These are phyloP conservation scores for Tolypeutes matacus DNA, from an alignment of 2,797 vertebrate species.

Conservation along the genomic window DNA sequence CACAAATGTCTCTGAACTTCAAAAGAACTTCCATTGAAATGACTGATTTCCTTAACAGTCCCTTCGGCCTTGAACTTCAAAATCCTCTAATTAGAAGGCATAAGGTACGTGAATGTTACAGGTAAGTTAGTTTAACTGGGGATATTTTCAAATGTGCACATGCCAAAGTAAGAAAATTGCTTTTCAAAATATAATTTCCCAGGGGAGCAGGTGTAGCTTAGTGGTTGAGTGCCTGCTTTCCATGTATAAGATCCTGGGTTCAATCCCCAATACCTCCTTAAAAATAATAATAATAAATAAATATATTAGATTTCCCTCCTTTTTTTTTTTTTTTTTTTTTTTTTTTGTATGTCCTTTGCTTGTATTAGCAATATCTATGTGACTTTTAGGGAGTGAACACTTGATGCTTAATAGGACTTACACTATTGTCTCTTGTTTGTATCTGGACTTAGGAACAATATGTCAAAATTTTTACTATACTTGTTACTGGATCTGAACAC, in stretches of 20 bases:
- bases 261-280: no score
- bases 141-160: not conserved
- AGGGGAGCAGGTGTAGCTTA: no score
- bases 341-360: not conserved
- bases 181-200: not conserved
- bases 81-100: not conserved
- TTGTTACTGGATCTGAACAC: not conserved
- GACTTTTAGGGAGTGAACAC: not conserved
- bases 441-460: not conserved
- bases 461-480: not conserved
- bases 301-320: no score
- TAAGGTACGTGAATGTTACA: no score
- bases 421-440: not conserved
- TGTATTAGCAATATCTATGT: not conserved
- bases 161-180: constrained; percentile 15
- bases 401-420: not conserved
- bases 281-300: no score
- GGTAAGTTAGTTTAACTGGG: not conserved
- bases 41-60: not conserved
- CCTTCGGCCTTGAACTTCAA: not conserved
- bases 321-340: no score
- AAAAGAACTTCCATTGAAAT: not conserved
- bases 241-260: no score
- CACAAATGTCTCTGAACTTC: not conserved
- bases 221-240: no score